Evolutionary conservation across 2,113 vertebrate genomes (phyloP).

Genomic region (Gymnocephalus cernua): DNA sequence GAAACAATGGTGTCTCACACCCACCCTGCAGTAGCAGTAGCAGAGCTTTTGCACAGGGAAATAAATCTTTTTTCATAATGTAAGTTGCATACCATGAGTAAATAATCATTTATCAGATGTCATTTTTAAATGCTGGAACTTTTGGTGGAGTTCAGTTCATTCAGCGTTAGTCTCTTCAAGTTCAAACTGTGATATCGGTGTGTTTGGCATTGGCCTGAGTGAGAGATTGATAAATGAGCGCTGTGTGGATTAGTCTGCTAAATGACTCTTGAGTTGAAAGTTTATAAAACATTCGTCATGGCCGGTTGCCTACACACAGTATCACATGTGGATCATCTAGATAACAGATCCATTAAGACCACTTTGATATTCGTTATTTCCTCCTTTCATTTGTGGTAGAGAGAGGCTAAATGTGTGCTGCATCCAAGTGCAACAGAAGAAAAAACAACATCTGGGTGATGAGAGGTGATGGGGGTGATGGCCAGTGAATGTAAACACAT

Average conservation of each 20-base stretch:
- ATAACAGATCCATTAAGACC: slow-evolving; percentile 71
- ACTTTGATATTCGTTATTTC: slow-evolving; percentile 51
- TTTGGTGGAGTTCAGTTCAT: background rate
- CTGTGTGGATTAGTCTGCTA: slow-evolving; percentile 16
- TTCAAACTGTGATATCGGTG: slow-evolving; percentile 6
- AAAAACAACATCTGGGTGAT: slow-evolving; percentile 33
- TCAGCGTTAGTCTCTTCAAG: background rate
- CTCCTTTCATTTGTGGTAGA: slow-evolving; percentile 19
- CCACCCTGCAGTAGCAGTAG: background rate
- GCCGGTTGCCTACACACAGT: background rate
- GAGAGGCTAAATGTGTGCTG: background rate
- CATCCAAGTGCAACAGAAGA: slow-evolving; percentile 35
- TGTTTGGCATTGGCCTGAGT: slow-evolving; percentile 24
- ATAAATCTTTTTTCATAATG: slow-evolving; percentile 23
- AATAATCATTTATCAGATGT: background rate
- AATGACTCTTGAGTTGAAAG: slow-evolving; percentile 28
- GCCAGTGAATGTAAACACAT: slow-evolving; percentile 47
- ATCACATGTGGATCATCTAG: slow-evolving; percentile 61
- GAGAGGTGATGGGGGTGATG: slow-evolving; percentile 12
- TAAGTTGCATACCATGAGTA: background rate
- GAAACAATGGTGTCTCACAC: background rate
- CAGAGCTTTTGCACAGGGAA: background rate
- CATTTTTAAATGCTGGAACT: background rate
- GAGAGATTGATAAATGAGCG: slow-evolving; percentile 58
- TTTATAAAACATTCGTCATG: slow-evolving; percentile 36